phyloP scores from a whole-genome alignment of 2,888 invertebrate genomes.

The Lacanobia oleracea region DNA sequence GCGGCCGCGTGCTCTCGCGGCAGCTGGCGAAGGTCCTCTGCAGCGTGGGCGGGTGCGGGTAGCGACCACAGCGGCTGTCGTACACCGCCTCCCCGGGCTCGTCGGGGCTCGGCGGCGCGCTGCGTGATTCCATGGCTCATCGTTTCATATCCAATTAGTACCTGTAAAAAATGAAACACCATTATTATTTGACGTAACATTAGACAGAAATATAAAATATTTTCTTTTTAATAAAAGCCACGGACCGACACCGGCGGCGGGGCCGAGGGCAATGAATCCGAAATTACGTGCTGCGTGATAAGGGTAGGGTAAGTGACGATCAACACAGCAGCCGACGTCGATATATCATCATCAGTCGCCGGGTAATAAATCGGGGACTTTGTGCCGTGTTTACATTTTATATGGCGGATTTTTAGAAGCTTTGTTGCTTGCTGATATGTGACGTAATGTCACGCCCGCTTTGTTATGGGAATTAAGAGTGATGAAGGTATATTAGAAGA shows the following conservation, averaged over 20 bases:
- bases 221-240: conserved; percentile 79
- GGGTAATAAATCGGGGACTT: conserved; percentile 85
- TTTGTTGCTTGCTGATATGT: conserved; percentile 59
- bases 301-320: conserved; percentile 90
- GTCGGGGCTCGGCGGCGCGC: conserved; percentile 91
- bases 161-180: conserved; percentile 78
- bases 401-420: conserved; percentile 72
- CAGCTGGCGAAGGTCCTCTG: conserved; percentile 87
- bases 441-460: conserved; percentile 45
- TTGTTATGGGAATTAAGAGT: conserved; percentile 46
- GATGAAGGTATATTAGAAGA: conserved; percentile 25
- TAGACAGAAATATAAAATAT: conserved; percentile 69
- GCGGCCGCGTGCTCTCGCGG: conserved; percentile 83
- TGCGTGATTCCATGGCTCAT: conserved; percentile 91
- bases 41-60: conserved; percentile 90
- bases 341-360: conserved; percentile 90
- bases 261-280: conserved; percentile 88
- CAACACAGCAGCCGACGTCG: conserved; percentile 88
- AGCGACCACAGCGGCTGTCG: conserved; percentile 94
- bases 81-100: conserved; percentile 92
- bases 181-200: conserved; percentile 56
- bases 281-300: conserved; percentile 88
- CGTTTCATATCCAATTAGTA: conserved; percentile 84
- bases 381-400: conserved; percentile 83
- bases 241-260: conserved; percentile 68